Conservation (phyloP, 2,113 vertebrate species). For the Brevimyrus niger region DNA sequence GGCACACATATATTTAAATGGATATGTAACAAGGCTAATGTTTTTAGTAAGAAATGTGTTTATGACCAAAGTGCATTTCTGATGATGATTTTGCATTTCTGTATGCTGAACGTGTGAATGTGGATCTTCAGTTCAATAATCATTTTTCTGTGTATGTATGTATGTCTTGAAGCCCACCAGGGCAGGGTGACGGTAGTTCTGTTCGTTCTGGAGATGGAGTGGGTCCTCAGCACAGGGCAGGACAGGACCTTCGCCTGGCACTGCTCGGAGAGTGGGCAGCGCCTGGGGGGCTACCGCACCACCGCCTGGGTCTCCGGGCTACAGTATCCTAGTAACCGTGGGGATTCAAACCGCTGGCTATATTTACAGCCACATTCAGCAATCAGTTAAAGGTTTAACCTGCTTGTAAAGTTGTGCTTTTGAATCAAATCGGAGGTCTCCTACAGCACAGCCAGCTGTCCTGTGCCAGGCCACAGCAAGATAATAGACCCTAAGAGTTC, state of each 20-base stretch:
- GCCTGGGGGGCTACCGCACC: constrained; percentile 82
- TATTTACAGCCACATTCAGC: background rate
- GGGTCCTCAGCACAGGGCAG: constrained; percentile 89
- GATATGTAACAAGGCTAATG: background rate
- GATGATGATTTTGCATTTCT: background rate
- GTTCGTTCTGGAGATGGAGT: constrained; percentile 96
- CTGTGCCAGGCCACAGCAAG: background rate
- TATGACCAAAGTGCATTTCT: background rate
- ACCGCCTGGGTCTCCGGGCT: constrained; percentile 81
- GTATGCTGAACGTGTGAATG: background rate
- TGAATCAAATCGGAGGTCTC: background rate
- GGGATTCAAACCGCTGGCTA: background rate
- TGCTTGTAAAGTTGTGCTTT: background rate
- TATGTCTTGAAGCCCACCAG: constrained; percentile 75
- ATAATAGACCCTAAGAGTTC: background rate
- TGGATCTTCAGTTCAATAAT: background rate
- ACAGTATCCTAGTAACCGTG: constrained; percentile 80
- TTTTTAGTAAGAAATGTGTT: background rate
- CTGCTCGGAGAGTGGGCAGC: constrained; percentile 87
- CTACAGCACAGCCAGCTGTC: background rate
- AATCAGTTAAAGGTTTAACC: background rate
- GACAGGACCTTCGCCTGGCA: constrained; percentile 94
- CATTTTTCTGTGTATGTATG: constrained; percentile 18
- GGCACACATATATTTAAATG: background rate
- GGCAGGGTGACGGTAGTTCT: constrained; percentile 83